Evolutionary conservation across 2,888 invertebrate genomes (phyloP), one percentile per base, ranked within the genome.

Genomic region (Hofmannophila pseudospretella): DNA sequence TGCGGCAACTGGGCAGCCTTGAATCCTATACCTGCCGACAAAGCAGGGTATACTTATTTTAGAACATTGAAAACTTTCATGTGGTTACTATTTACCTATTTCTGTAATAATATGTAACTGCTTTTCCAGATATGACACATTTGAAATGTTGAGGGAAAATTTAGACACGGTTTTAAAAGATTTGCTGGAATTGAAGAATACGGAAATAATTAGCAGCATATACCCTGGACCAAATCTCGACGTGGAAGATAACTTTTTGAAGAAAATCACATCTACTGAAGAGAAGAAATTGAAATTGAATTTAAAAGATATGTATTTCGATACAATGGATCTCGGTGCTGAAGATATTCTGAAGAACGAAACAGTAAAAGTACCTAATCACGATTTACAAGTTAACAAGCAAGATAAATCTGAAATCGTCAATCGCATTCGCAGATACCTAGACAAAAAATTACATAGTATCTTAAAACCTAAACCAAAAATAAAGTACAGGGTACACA

Each of bases 21-120:
- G 27, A 94, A 96, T 74, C 94, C 95, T 0, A 95, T 97, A 58
- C 97, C 97, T 1, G 92, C 94, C 34, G 96, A 96, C 58, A 94
- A 95, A 75, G 92, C 94, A 4, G 92, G 93, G 60, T 85, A 67
- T 51, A 54, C 49, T 11, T 27, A 27, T 8, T 8, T n/a, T n/a
- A n/a, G n/a, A n/a, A n/a, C n/a, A n/a, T n/a, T n/a, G 20, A 5
- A 20, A 20, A 20, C 4, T 7, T 25, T 9, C 16, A 16, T 3
- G 16, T 16, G 16, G 16, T 4, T 5, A 16, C 5, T 16, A 5
- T 4, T 16, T 16, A 4, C 16, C 5, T 16, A 16, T 16, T 16
- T 16, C 16, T n/a, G n/a, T n/a, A n/a, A n/a, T n/a, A n/a, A n/a
- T n/a, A n/a, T n/a, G n/a, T n/a, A n/a, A n/a, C 20, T 20, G 8